These are phyloP conservation scores for Folsomia manolachei DNA, from an alignment of 2,888 invertebrate genomes.

Conservation along the genomic window DNA sequence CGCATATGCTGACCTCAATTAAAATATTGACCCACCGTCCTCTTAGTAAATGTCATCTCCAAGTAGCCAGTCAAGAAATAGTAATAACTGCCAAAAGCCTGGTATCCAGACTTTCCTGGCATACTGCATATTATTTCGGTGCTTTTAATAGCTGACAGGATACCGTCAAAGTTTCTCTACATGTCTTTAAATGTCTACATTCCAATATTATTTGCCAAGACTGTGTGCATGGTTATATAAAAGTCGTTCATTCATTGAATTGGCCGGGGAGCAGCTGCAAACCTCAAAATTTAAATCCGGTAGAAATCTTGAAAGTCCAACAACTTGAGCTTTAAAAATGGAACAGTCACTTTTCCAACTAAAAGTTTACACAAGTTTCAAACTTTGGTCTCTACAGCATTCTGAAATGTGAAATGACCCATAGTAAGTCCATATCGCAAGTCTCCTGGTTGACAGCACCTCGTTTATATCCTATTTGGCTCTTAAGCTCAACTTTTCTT, in stretches of 20 bases:
- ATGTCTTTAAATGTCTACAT: not conserved
- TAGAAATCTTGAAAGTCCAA: not conserved
- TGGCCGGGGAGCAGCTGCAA: not conserved
- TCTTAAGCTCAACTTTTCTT: not conserved
- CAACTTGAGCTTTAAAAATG: not conserved
- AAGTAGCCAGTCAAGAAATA: not conserved
- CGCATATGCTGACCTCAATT: constrained; percentile 1
- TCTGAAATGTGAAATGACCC: not conserved
- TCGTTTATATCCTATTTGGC: not conserved
- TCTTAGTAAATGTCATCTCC: not conserved
- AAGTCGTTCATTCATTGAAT: not conserved
- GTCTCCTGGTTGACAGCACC: not conserved
- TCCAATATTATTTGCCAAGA: no score
- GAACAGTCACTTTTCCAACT: not conserved
- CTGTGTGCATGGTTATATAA: not conserved
- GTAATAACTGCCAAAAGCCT: not conserved
- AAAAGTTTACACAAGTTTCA: not conserved
- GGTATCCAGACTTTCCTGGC: no score
- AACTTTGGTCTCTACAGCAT: not conserved
- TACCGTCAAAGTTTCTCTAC: not conserved
- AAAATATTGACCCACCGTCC: not conserved
- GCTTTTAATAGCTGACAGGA: not conserved
- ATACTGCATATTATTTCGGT: not conserved
- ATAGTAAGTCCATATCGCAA: not conserved
- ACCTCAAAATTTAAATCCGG: not conserved